Evolutionary conservation across 2,797 vertebrate genomes (phyloP), one percentile per base, ranked within the genome.

Genomic region (Cygnus olor): DNA sequence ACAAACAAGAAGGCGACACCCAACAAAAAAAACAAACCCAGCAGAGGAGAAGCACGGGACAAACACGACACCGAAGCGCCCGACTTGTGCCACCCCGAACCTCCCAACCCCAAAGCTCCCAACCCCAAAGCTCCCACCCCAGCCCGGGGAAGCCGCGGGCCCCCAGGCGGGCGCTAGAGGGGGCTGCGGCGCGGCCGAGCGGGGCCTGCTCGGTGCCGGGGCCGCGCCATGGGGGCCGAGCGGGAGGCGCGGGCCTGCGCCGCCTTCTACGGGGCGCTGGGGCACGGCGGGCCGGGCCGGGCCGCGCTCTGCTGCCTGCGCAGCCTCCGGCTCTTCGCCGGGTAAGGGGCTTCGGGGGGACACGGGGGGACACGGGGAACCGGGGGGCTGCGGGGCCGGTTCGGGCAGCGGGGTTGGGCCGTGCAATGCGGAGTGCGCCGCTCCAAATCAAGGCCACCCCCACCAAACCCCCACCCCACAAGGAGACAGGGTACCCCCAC

Each of bases 311-410:
- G 38, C 90, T 85, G 95, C 49, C 63, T 96, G 81, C 58, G 86
- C 16, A 88, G 85, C 65, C 95, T 96, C 57, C 40, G 32, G 68
- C 88, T 32, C 2, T 96, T 95, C 73, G 93, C 87, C 27, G 79
- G 95, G 97, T 97, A 82, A 80, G 74, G 47, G 47, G 47, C 47
- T 14, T 7, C 47, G 47, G 12, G 47, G 47, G 47, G 47, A 25
- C 22, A 49, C 12, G 47, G 47, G 47, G 22, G 22, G 21, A 11
- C 10, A 49, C 47, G 47, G 47, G 47, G 47, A 21, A 16, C 7
- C 16, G 42, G 44, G 44, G 20, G 45, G 45, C 20, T 3, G 10
- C 45, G 45, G 45, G 45, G 45, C 20, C 45, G 45, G 45, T 6
- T 21, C 45, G 45, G 20, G 45, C 45, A 21, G 45, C 45, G 45